Evolutionary conservation across 1,140 invertebrate genomes (phyloP).

Genomic region (Drosophila navojoa): DNA sequence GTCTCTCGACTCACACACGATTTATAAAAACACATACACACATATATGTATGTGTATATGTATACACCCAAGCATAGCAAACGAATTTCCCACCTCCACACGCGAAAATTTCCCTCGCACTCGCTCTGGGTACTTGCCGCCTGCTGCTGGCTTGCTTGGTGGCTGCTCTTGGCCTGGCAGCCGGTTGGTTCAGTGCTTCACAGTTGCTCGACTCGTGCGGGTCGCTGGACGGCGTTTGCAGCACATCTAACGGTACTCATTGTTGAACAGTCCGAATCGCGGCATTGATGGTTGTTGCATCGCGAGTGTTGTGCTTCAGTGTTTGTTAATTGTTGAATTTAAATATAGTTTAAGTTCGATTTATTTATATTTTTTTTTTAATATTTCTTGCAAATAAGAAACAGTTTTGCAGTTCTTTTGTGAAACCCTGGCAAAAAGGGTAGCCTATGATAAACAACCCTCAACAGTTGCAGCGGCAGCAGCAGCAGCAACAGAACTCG

Average conservation of each 20-base stretch:
- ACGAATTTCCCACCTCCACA: conserved; percentile 31
- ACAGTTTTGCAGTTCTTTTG: background rate
- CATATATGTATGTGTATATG: background rate
- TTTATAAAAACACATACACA: conserved; percentile 12
- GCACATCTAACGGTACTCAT: background rate
- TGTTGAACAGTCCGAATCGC: conserved; percentile 16
- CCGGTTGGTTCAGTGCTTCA: conserved; percentile 49
- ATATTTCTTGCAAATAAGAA: conserved; percentile 2
- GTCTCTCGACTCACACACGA: conserved; percentile 17
- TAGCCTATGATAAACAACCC: conserved; percentile 35
- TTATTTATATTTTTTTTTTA: conserved; percentile 1
- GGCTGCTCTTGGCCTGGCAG: conserved; percentile 14
- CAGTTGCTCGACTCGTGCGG: conserved; percentile 47
- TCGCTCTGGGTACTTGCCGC: conserved; percentile 22
- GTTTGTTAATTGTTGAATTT: conserved; percentile 1
- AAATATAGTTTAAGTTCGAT: background rate
- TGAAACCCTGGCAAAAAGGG: background rate
- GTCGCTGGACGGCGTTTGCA: conserved; percentile 16
- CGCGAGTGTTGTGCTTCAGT: conserved; percentile 3
- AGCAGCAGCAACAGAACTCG: conserved; percentile 7
- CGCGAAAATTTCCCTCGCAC: conserved; percentile 47
- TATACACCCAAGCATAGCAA: background rate
- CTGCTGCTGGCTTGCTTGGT: conserved; percentile 22
- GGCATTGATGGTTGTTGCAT: conserved; percentile 2
- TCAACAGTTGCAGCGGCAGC: background rate